Percentiles rank a stretch among this genome's conserved stretches.
Evolutionary conservation across 2,888 invertebrate genomes (phyloP).

Genomic region (Oscheius sp.): DNA sequence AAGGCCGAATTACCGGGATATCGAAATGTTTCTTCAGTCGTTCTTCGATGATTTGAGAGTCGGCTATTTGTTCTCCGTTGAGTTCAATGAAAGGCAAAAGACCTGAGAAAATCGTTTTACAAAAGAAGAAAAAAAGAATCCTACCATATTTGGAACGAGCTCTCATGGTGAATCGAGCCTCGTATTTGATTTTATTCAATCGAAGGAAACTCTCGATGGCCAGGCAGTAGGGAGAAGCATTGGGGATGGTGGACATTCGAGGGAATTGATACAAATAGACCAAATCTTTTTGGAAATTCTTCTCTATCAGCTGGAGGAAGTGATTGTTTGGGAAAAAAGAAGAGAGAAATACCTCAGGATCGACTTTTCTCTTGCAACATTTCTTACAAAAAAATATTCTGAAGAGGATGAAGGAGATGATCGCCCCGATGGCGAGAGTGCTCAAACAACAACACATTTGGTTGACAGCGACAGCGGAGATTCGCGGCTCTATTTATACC

Average conservation of each 20-base stretch:
- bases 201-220: constrained; percentile 63
- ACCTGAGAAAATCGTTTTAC: no score
- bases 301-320: constrained; percentile 2
- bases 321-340: not conserved
- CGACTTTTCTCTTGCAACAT: not conserved
- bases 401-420: not conserved
- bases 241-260: constrained; percentile 53
- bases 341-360: constrained; percentile 12
- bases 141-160: constrained; percentile 5
- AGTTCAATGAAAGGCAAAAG: constrained; percentile 32
- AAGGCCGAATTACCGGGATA: constrained; percentile 3
- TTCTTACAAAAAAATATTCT: not conserved
- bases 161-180: constrained; percentile 37
- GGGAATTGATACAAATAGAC: constrained; percentile 66
- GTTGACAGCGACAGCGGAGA: not conserved
- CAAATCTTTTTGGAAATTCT: constrained; percentile 45
- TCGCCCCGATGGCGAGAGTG: not conserved
- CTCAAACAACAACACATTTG: not conserved
- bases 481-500: not conserved
- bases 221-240: constrained; percentile 67
- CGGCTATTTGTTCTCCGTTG: constrained; percentile 28
- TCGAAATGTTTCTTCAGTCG: constrained; percentile 13
- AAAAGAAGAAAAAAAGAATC: no score
- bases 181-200: constrained; percentile 61
- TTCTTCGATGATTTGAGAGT: constrained; percentile 30